Evolutionary conservation across 1,140 invertebrate genomes (phyloP).

Genomic region (Rhagoletis zephyria): DNA sequence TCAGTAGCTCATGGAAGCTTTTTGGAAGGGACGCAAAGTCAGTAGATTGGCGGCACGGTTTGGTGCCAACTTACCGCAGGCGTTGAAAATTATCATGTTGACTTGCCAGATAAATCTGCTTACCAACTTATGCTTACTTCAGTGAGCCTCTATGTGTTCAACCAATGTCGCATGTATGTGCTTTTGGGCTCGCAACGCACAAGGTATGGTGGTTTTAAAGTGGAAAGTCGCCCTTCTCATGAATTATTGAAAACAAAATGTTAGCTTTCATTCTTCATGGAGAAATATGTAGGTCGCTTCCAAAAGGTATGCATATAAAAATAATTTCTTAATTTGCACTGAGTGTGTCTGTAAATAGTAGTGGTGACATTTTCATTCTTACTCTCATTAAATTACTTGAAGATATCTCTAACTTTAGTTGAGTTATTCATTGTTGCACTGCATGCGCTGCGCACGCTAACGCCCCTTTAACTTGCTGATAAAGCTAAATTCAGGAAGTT

Average conservation of each 20-base stretch:
- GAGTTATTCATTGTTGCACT: too few species aligned
- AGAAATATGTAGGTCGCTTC: not conserved
- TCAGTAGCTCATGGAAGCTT: not conserved
- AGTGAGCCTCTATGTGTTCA: not conserved
- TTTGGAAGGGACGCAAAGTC: not conserved
- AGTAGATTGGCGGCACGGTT: slow-evolving; percentile 19
- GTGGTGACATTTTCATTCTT: too few species aligned
- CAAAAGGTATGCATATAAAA: too few species aligned
- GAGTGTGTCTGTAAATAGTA: too few species aligned
- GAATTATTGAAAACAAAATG: slow-evolving; percentile 9
- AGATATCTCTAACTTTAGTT: too few species aligned
- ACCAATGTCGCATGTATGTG: not conserved
- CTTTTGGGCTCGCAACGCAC: not conserved
- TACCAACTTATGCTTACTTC: slow-evolving; percentile 21
- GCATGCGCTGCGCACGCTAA: too few species aligned
- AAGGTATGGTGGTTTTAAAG: not conserved
- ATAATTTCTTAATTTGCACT: too few species aligned
- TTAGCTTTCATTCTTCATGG: not conserved
- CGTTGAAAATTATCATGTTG: slow-evolving; percentile 44
- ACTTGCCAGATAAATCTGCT: slow-evolving; percentile 37
- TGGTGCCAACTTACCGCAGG: slow-evolving; percentile 38
- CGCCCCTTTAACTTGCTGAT: too few species aligned
- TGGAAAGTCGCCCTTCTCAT: not conserved
- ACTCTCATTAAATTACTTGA: too few species aligned
- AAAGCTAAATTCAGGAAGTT: too few species aligned